A percentile compares a stretch with the other conserved stretches of the same genome.
Conservation (phyloP, 2,797 vertebrate species). For the Hybognathus amarus region DNA sequence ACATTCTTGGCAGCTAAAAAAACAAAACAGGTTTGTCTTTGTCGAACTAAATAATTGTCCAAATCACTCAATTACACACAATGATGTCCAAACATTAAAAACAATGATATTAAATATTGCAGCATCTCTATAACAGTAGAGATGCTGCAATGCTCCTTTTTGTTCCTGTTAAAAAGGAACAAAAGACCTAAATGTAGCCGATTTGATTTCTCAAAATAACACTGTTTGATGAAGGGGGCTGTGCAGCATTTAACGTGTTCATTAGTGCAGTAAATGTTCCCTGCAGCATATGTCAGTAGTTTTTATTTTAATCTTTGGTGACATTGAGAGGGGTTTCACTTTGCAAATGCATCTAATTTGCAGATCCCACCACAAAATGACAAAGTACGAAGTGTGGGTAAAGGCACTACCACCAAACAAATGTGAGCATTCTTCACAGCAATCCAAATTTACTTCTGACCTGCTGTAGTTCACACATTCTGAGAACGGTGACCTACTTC, state of each 20-base stretch:
- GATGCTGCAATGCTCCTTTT: no score
- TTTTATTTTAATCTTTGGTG: background rate
- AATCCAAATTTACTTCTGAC: constrained; percentile 45
- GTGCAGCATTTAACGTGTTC: constrained; percentile 9
- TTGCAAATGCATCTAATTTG: constrained; percentile 33
- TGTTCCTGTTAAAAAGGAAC: background rate
- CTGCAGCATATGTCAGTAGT: background rate
- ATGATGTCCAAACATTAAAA: background rate
- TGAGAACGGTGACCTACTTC: constrained; percentile 49
- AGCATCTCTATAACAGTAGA: background rate
- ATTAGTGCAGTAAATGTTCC: constrained; percentile 30
- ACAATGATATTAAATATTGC: background rate
- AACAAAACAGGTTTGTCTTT: background rate
- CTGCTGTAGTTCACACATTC: constrained; percentile 47
- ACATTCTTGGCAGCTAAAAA: constrained; percentile 4
- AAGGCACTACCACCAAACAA: background rate
- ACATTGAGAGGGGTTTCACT: constrained; percentile 26
- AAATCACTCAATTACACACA: background rate
- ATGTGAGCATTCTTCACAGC: constrained; percentile 6
- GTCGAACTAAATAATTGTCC: background rate
- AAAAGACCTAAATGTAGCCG: background rate
- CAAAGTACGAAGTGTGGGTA: background rate
- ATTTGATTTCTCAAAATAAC: background rate
- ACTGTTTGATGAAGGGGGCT: background rate
- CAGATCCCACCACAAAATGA: constrained; percentile 7